Percentiles rank a stretch among this genome's conserved stretches.
Evolutionary conservation across 2,797 vertebrate species (phyloP).

Genomic region (Helicolenus hilgendorfi): DNA sequence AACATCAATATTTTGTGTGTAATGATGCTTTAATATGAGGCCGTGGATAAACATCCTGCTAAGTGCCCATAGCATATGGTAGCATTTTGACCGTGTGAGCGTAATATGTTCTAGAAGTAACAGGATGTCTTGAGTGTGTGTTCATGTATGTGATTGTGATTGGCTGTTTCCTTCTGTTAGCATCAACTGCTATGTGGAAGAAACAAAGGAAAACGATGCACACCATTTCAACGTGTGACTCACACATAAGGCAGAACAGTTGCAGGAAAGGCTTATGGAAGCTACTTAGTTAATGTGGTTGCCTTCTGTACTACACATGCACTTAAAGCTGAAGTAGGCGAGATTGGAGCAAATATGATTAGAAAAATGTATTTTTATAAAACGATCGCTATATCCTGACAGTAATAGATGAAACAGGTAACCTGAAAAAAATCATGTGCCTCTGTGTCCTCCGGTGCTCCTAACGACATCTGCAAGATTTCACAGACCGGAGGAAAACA

Average conservation of each 20-base stretch:
- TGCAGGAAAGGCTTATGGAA: constrained; percentile 15
- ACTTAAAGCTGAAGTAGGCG: neutral
- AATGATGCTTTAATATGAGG: neutral
- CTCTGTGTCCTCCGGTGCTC: too few species aligned
- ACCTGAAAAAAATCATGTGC: too few species aligned
- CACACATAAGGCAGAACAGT: neutral
- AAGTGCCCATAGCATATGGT: neutral
- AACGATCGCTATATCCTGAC: too few species aligned
- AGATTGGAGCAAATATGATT: too few species aligned
- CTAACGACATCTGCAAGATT: too few species aligned
- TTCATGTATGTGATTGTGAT: neutral
- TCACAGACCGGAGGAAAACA: too few species aligned
- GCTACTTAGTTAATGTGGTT: constrained; percentile 7
- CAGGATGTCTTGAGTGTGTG: neutral
- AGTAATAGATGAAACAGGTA: too few species aligned
- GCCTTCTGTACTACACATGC: neutral
- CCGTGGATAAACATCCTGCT: neutral
- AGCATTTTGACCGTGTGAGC: neutral
- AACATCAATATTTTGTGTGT: neutral
- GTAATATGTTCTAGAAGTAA: neutral
- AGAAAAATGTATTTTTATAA: rapidly evolving
- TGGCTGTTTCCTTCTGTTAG: neutral
- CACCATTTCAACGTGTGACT: constrained; percentile 16
- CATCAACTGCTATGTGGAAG: neutral
- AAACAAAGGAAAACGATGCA: neutral